Percentiles rank a stretch among this genome's conserved stretches.
These are phyloP conservation scores for Xiphophorus couchianus DNA, from an alignment of 2,113 vertebrate species.

Conservation along the genomic window DNA sequence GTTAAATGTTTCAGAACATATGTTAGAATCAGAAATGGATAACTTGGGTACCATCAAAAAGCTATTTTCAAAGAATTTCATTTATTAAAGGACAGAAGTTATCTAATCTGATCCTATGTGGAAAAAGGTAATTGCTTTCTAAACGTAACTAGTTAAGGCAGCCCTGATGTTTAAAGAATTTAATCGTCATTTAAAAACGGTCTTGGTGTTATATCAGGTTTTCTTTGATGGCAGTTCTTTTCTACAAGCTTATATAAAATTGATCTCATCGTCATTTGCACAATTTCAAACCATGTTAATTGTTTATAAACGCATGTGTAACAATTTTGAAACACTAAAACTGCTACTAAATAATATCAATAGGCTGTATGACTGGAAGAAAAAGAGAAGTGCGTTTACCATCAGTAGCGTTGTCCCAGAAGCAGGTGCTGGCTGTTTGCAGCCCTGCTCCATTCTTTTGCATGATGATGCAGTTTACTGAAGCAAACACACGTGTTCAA, in stretches of 20 bases:
- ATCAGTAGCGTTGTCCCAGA: slow-evolving; percentile 95
- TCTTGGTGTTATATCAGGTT: too few species aligned
- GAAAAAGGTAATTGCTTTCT: background rate
- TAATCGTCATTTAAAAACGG: too few species aligned
- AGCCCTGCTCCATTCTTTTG: slow-evolving; percentile 96
- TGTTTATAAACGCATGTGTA: too few species aligned
- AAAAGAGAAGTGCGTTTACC: slow-evolving; percentile 79
- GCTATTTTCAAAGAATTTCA: background rate
- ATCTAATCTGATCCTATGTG: background rate
- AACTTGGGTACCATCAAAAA: too few species aligned
- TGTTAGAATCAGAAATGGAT: background rate
- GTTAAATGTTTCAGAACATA: background rate
- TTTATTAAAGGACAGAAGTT: background rate
- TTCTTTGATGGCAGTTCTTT: too few species aligned
- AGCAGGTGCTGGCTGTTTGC: slow-evolving; percentile 92
- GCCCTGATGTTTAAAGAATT: background rate
- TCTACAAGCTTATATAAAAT: background rate
- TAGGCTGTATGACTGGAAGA: background rate
- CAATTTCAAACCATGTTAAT: too few species aligned
- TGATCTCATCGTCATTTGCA: too few species aligned
- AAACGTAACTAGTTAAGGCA: background rate
- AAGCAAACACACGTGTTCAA: background rate
- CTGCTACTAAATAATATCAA: background rate
- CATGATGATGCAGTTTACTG: slow-evolving; percentile 95
- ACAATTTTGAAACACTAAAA: background rate